Evolutionary conservation across 1,140 invertebrate genomes (phyloP), one percentile per base, ranked within the genome.

Genomic region (Hypsibius dujardini): DNA sequence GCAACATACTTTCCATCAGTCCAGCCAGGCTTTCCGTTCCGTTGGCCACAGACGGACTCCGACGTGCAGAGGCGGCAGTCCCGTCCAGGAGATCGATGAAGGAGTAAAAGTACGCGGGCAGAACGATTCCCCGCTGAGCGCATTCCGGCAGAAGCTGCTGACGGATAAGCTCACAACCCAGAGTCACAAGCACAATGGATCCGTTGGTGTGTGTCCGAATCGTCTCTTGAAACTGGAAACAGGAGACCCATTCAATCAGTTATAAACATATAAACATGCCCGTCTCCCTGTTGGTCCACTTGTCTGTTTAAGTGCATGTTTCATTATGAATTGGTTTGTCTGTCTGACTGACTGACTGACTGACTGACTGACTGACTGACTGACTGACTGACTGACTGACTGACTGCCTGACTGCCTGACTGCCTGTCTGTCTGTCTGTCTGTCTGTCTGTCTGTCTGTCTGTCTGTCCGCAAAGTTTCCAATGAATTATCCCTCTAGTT

Each of bases 131-230:
- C 3, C 62, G 62, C 12, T 42, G 62, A 3, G 42, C 7, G 62
- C 62, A 67, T 67, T 67, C 62, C 3, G 62, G 62, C 3, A 67
- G 62, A 14, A 67, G 62, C 62, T 67, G 62, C 45, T 67, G 62
- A 67, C 62, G 62, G 42, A 67, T 12, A 14, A 67, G 42, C 42
- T 67, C 62, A 3, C 7, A 42, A 42, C 62, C 62, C 7, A 42
- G 42, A 42, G 62, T 67, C 62, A 67, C 62, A 3, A 7, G 42
- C 3, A 67, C 42, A 3, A 67, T 42, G 45, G 7, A 7, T 7
- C 45, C 42, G 7, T 42, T 67, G 3, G 7, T 12, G 7, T 42
- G 12, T 3, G 42, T 3, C 7, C 3, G 12, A 7, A 67, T 42
- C 62, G 7, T 7, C 7, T 42, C 42, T 42, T 67, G 62, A 7